Evolutionary conservation across 2,888 invertebrate genomes (phyloP), one percentile per base, ranked within the genome.

Genomic region (Melieria crassipennis): DNA sequence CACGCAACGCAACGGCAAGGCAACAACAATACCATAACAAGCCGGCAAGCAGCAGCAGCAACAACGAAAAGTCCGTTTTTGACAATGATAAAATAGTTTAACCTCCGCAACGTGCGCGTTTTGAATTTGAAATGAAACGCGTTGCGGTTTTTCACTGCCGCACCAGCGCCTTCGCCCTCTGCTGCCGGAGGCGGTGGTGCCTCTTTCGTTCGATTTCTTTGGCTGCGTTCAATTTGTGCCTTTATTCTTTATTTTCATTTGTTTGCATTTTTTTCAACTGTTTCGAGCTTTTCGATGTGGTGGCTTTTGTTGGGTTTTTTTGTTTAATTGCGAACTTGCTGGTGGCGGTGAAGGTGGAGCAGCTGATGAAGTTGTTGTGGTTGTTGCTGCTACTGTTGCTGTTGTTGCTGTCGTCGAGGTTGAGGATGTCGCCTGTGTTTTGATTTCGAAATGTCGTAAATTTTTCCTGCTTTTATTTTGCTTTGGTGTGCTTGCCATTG

Each of bases 51-150:
- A 50, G 9, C 9, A 9, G 80, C 79, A 79, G 50, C 9, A 50
- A 50, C 9, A 50, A 50, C 11, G 82, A 82, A 81, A 82, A 84
- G 78, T 80, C 81, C 81, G 79, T 82, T 83, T 83, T 84, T 84
- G 83, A 83, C 83, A 83, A 84, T 83, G 83, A 83, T 83, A 84
- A 84, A 83, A 83, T 83, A 83, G 83, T 84, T 84, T 83, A 83
- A 82, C 83, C 83, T 83, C 83, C 83, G 76, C 79, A 79, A 77
- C 78, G 84, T 79, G 83, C 83, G 83, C 81, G 83, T 82, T 82
- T 83, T 83, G 83, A 83, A 83, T 83, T 83, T 82, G 80, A 83
- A 83, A 81, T 84, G 65, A 74, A 75, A 13, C n/a, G 47, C 30
- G 30, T 30, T 30, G 30, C 30, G 30, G 2, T 30, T 30, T 30